Base-by-base conservation (phyloP, 2,888 invertebrate species). In the Globia sparganii region DNA sequence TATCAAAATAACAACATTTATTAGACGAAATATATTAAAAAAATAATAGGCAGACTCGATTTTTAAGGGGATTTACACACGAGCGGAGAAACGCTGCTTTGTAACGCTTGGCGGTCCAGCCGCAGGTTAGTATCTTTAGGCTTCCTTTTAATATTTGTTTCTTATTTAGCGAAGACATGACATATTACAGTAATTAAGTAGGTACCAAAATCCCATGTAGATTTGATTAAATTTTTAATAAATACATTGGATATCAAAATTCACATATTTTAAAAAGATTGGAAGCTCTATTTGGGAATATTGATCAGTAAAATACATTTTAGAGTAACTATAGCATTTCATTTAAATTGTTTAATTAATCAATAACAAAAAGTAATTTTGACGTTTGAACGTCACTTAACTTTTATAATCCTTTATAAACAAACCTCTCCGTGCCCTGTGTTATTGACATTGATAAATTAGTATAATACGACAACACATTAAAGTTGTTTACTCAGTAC, bases 41-140 rank as follows among this genome's bases (percentile, higher is more conserved):
- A 82, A 89, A 86, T 90, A 90, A 91, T 92, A 92, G 92, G 91
- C 92, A 92, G 91, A 92, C 85, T 88, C 78, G 66, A 77, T 86
- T 85, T 80, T 81, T 86, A 86, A 81, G 72, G 88, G 88, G 85
- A 72, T 78, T 83, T 85, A 74, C 90, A 92, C 91, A 94, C 89
- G 85, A 82, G 78, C 84, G 80, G 72, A 13, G 77, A 90, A 91
- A 90, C 90, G 91, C 91, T 89, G 90, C 90, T 91, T 86, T 89
- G 87, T 86, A 37, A 69, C 66, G 76, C 77, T 76, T 70, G 37
- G 83, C 89, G 91, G 91, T 77, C 91, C 91, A 89, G 91, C 90
- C 90, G 88, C 86, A 68, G 65, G 58, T 58, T 49, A 58, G 64
- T 77, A 68, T 85, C 65, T 86, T 87, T 77, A 81, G 65, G 77